A percentile compares a stretch with the other conserved stretches of the same genome.
phyloP scores from a whole-genome alignment of 1,140 invertebrate species.

The Anastrepha obliqua region DNA sequence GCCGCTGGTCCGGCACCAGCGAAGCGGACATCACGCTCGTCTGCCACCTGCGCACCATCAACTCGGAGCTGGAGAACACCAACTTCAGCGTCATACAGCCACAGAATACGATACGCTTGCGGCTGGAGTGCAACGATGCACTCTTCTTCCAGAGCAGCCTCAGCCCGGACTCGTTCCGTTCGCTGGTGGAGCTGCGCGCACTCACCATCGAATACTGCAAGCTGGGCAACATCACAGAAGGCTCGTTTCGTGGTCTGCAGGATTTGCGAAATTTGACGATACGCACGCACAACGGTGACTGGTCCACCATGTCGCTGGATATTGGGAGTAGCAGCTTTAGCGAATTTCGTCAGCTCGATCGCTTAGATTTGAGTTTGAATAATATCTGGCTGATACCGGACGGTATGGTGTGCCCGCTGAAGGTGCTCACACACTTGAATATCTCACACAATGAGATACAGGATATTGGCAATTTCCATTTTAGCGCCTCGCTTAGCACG shows the following conservation, averaged over 20 bases:
- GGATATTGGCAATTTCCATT: slow-evolving; percentile 85
- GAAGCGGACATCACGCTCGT: slow-evolving; percentile 85
- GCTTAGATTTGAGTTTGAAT: slow-evolving; percentile 90
- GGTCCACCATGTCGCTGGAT: slow-evolving; percentile 89
- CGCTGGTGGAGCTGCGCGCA: slow-evolving; percentile 86
- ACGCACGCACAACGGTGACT: slow-evolving; percentile 90
- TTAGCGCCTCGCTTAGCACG: slow-evolving; percentile 79
- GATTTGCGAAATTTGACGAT: slow-evolving; percentile 89
- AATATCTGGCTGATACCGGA: slow-evolving; percentile 91
- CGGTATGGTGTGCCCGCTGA: slow-evolving; percentile 86
- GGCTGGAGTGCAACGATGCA: slow-evolving; percentile 88
- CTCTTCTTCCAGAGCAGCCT: slow-evolving; percentile 92
- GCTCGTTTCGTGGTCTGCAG: slow-evolving; percentile 86
- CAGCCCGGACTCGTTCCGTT: slow-evolving; percentile 87
- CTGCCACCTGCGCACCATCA: slow-evolving; percentile 88
- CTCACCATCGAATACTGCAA: slow-evolving; percentile 93
- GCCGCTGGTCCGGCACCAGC: slow-evolving; percentile 83
- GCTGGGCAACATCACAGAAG: slow-evolving; percentile 89
- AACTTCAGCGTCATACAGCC: slow-evolving; percentile 92
- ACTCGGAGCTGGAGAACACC: slow-evolving; percentile 91
- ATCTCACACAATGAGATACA: slow-evolving; percentile 87
- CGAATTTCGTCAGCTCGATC: slow-evolving; percentile 82
- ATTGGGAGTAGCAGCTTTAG: slow-evolving; percentile 85
- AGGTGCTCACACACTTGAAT: slow-evolving; percentile 85
- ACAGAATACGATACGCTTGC: slow-evolving; percentile 87